Conservation (phyloP, 2,888 invertebrate species). For the Aquatica leii region DNA sequence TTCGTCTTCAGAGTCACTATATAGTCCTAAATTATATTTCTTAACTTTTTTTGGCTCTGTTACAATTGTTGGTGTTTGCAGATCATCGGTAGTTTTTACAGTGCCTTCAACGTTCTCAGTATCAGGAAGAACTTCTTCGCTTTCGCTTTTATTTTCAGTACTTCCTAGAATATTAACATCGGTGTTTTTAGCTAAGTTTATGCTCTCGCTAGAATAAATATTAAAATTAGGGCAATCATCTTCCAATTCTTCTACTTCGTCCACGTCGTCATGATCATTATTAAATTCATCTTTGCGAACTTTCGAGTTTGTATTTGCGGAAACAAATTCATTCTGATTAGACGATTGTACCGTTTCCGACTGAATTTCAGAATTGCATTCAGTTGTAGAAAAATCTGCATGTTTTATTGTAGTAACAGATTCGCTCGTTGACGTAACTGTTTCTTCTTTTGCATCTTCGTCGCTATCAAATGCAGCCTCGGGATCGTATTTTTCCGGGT, state of each 20-base stretch:
- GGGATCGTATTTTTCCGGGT: conserved; percentile 66
- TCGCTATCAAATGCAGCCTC: conserved; percentile 60
- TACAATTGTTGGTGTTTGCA: background rate
- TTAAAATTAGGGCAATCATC: conserved; percentile 87
- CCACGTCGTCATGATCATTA: conserved; percentile 67
- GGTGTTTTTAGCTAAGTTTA: conserved; percentile 72
- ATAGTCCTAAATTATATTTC: conserved; percentile 41
- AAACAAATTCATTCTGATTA: conserved; percentile 37
- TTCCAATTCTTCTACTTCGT: conserved; percentile 64
- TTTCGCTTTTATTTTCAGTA: background rate
- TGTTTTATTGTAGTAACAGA: conserved; percentile 14
- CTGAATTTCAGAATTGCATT: conserved; percentile 47
- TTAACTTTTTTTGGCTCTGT: background rate
- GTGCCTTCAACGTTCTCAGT: too few species aligned
- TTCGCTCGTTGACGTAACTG: conserved; percentile 39
- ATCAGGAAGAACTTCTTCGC: too few species aligned
- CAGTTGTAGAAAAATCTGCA: conserved; percentile 24
- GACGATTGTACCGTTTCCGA: conserved; percentile 52
- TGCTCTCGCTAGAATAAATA: conserved; percentile 83
- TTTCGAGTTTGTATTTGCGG: conserved; percentile 28
- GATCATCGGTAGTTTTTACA: conserved; percentile 19
- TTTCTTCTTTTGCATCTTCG: conserved; percentile 45
- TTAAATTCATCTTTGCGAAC: conserved; percentile 53
- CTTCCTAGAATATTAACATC: conserved; percentile 46
- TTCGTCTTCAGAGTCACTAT: conserved; percentile 60